These are phyloP conservation scores for Semicossyphus pulcher DNA, from an alignment of 2,113 vertebrate genomes.

Conservation along the genomic window DNA sequence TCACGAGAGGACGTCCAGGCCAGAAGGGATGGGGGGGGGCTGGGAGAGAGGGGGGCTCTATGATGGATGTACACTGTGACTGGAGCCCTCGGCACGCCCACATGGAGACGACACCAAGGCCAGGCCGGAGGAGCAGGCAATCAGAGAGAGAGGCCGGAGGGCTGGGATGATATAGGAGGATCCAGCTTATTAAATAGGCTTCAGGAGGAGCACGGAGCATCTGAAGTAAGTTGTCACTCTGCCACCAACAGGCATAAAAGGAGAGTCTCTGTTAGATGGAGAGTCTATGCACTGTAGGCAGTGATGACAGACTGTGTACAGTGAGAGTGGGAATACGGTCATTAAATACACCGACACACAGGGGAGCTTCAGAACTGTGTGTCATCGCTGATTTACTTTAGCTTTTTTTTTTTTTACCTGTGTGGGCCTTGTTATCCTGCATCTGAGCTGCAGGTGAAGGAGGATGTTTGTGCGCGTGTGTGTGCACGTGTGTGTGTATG, in stretches of 20 bases:
- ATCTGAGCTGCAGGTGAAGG: constrained; percentile 60
- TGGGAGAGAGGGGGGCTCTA: constrained; percentile 25
- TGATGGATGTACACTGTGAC: constrained; percentile 78
- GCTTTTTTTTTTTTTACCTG: constrained; percentile 44
- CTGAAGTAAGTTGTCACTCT: constrained; percentile 77
- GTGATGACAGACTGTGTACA: constrained; percentile 71
- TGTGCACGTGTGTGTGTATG: neutral
- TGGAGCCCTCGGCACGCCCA: constrained; percentile 67
- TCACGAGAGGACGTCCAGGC: constrained; percentile 57
- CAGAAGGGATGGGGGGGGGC: neutral
- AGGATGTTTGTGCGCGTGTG: constrained; percentile 43
- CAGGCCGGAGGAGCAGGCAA: constrained; percentile 73
- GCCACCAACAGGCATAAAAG: constrained; percentile 73
- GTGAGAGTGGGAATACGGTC: constrained; percentile 70
- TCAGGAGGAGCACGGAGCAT: constrained; percentile 72
- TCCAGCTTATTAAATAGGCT: constrained; percentile 81
- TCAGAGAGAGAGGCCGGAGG: constrained; percentile 71
- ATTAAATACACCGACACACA: constrained; percentile 71
- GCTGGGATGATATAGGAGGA: constrained; percentile 75
- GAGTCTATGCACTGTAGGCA: constrained; percentile 61
- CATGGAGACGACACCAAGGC: constrained; percentile 68
- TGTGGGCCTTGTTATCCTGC: constrained; percentile 64
- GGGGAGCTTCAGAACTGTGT: constrained; percentile 65
- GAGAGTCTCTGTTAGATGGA: constrained; percentile 55
- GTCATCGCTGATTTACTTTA: constrained; percentile 69